Evolutionary conservation across 2,888 invertebrate species (phyloP).

Genomic region (Ectemnius cavifrons): DNA sequence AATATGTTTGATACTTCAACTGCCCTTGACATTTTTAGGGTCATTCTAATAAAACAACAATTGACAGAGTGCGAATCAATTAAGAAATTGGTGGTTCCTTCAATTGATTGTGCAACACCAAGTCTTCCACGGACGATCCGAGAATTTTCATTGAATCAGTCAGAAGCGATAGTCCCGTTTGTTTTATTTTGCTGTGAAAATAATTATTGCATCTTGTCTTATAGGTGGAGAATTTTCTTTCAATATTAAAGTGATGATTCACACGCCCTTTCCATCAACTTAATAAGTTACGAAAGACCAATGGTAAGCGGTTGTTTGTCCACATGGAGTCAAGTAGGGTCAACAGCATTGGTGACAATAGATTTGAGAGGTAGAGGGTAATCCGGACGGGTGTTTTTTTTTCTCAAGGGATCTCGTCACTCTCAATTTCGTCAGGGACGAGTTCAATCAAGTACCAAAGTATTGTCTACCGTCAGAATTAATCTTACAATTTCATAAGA

Average conservation of each 20-base stretch:
- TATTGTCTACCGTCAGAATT: too few species aligned
- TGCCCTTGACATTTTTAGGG: not conserved
- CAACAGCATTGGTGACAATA: not conserved
- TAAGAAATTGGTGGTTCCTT: slow-evolving; percentile 7
- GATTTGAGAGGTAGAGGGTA: not conserved
- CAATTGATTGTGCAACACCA: not conserved
- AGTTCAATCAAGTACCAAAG: not conserved
- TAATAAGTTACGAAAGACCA: too few species aligned
- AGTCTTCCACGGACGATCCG: too few species aligned
- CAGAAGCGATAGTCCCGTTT: not conserved
- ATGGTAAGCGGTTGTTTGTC: too few species aligned
- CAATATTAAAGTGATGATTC: not conserved
- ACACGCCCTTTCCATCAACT: too few species aligned
- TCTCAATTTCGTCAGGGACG: slow-evolving; percentile 4
- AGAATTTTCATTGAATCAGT: too few species aligned
- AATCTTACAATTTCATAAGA: not conserved
- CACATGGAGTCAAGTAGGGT: not conserved
- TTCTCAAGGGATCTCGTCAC: not conserved
- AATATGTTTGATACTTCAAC: too few species aligned
- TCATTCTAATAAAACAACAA: slow-evolving; percentile 5
- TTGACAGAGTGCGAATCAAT: not conserved
- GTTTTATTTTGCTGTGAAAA: not conserved
- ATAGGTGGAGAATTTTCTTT: not conserved
- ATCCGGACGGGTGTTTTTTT: not conserved
- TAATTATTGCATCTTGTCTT: not conserved